Conservation (phyloP, 2,888 invertebrate species). For the Apotomis betuletana region DNA sequence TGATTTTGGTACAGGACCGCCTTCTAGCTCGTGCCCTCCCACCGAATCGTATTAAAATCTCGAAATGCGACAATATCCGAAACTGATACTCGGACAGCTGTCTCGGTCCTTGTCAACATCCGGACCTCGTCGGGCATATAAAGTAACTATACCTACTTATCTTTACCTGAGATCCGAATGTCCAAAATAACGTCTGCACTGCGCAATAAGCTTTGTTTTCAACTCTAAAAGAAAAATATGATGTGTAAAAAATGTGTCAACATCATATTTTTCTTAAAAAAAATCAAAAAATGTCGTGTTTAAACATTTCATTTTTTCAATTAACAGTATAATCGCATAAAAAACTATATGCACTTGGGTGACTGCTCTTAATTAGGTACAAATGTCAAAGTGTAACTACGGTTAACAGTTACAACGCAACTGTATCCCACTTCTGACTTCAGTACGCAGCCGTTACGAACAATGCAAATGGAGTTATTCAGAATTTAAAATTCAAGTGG, state of each 20-base stretch:
- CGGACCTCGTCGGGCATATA: background rate
- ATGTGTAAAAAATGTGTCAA: no score
- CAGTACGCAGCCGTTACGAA: constrained; percentile 39
- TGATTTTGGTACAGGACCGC: constrained; percentile 66
- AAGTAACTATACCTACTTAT: background rate
- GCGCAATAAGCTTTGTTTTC: no score
- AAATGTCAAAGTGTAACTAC: background rate
- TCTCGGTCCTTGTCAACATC: constrained; percentile 31
- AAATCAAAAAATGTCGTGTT: background rate
- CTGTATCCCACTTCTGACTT: constrained; percentile 9
- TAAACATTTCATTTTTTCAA: background rate
- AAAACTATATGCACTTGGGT: background rate
- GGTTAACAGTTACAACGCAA: background rate
- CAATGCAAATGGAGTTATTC: constrained; percentile 48
- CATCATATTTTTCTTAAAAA: background rate
- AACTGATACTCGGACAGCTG: constrained; percentile 57
- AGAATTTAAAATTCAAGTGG: constrained; percentile 59
- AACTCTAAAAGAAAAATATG: no score
- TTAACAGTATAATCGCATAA: background rate
- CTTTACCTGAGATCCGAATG: background rate
- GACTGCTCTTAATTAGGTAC: constrained; percentile 1
- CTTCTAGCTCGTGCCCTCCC: constrained; percentile 78
- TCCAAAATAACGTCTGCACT: background rate
- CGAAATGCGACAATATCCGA: constrained; percentile 50
- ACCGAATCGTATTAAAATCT: constrained; percentile 60